Evolutionary conservation across 2,888 invertebrate genomes (phyloP).

Genomic region (Cyrtodaria siliqua): DNA sequence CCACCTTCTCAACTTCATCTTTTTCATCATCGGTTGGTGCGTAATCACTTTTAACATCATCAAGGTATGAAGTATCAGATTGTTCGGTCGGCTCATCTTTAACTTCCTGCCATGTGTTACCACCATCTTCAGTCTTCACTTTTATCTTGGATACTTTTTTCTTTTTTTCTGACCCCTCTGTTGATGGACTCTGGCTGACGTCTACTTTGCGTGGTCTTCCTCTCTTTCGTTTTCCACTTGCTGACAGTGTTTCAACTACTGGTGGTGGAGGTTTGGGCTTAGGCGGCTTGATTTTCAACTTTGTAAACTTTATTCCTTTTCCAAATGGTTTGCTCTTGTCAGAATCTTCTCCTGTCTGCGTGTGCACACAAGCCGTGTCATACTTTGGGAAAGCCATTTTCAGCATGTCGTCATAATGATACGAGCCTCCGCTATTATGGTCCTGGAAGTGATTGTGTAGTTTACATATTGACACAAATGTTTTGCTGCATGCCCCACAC

Average conservation of each 20-base stretch:
- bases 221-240: conserved; percentile 26
- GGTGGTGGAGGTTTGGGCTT: neutral
- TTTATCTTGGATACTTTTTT: conserved; percentile 15
- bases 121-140: conserved; percentile 28
- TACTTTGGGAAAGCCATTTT: conserved; percentile 61
- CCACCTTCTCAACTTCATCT: neutral
- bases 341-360: conserved; percentile 41
- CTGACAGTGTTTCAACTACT: neutral
- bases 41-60: neutral
- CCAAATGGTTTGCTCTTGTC: conserved; percentile 13
- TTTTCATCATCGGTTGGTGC: neutral
- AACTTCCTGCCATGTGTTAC: conserved; percentile 25
- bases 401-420: conserved; percentile 54
- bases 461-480: conserved; percentile 48
- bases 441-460: conserved; percentile 54
- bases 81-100: conserved; percentile 1
- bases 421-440: conserved; percentile 51
- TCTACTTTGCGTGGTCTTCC: conserved; percentile 44
- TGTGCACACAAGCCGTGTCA: conserved; percentile 47
- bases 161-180: neutral
- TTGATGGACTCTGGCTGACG: too few species aligned
- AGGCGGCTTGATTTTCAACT: too few species aligned
- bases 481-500: conserved; percentile 49
- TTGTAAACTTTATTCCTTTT: conserved; percentile 16
- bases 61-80: neutral